Conservation (phyloP, 2,797 vertebrate genomes). For the Melopsittacus undulatus region DNA sequence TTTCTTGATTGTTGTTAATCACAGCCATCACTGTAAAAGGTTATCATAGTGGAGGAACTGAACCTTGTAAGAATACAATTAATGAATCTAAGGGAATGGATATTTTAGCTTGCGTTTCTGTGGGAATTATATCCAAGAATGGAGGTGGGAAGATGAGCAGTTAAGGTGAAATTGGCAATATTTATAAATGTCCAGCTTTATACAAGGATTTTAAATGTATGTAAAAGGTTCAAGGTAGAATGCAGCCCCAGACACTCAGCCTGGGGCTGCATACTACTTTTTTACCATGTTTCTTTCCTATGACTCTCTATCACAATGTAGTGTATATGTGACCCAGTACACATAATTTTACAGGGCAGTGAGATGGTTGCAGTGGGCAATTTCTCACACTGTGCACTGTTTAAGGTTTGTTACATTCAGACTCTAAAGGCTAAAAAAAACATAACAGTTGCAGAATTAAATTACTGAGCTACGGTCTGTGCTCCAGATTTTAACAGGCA, state of each 20-base stretch:
- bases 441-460: not conserved
- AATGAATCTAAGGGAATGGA: not conserved
- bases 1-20: conserved; percentile 6
- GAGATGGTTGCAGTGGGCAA: not conserved
- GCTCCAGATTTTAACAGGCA: not conserved
- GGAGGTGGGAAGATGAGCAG: not conserved
- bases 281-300: not conserved
- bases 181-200: not conserved
- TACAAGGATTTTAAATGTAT: not conserved
- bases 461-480: not conserved
- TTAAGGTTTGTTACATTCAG: not conserved
- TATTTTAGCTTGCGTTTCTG: not conserved
- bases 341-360: not conserved
- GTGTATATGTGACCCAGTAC: not conserved
- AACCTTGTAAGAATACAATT: not conserved
- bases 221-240: not conserved
- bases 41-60: not conserved
- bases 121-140: not conserved
- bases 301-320: not conserved
- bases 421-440: conserved; percentile 4
- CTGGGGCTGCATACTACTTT: not conserved
- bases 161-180: not conserved
- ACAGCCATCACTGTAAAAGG: not conserved
- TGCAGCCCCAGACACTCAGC: not conserved
- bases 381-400: not conserved